A percentile compares a stretch with the other conserved stretches of the same genome.
Evolutionary conservation across 2,113 vertebrate species (phyloP).

Genomic region (Ptilonorhynchus violaceus): DNA sequence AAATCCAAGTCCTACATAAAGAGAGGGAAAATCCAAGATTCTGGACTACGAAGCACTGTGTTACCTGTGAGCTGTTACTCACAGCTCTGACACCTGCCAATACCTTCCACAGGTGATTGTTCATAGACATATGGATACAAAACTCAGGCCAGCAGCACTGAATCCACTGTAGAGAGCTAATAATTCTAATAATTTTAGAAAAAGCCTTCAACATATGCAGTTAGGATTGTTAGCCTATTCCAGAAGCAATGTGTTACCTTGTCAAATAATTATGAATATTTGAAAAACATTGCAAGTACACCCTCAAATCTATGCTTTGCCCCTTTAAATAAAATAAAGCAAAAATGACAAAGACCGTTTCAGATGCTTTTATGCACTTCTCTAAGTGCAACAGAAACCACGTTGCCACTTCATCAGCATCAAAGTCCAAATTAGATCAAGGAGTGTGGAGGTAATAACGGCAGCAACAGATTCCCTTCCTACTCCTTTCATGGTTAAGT

Average conservation of each 20-base stretch:
- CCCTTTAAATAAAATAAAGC: not conserved
- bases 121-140: rapidly evolving
- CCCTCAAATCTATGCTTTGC: not conserved
- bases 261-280: not conserved
- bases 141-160: not conserved
- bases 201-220: not conserved
- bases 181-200: not conserved
- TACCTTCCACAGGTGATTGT: not conserved
- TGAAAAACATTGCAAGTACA: not conserved
- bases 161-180: not conserved
- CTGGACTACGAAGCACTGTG: rapidly evolving
- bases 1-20: not conserved
- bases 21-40: not conserved
- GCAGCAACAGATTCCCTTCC: conserved; percentile 47
- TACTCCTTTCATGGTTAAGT: conserved; percentile 62
- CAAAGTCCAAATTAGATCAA: conserved; percentile 44
- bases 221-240: not conserved
- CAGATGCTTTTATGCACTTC: not conserved
- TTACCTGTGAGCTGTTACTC: not conserved
- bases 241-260: not conserved
- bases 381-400: not conserved
- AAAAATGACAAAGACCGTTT: not conserved
- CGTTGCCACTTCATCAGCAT: not conserved
- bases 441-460: conserved; percentile 22
- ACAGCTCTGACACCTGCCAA: not conserved